Conservation (phyloP, 2,797 vertebrate genomes). For the Triplophysa bombifrons region DNA sequence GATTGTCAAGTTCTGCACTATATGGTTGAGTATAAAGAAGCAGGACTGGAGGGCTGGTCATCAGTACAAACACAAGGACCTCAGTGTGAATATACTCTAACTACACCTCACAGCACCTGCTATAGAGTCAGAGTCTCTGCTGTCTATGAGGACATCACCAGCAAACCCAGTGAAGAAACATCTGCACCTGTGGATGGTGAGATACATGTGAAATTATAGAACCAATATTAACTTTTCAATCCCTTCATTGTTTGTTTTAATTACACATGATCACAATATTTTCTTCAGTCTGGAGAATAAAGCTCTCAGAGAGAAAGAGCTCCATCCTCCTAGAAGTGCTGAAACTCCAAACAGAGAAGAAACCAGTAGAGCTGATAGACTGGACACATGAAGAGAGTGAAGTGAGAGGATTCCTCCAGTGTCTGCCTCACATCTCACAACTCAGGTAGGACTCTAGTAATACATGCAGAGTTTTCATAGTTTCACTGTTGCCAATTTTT, state of each 20-base stretch:
- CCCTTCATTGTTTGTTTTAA: background rate
- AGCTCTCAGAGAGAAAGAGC: background rate
- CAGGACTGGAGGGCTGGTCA: conserved; percentile 46
- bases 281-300: conserved; percentile 27
- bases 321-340: too few species aligned
- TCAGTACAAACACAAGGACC: conserved; percentile 33
- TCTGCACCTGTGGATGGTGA: conserved; percentile 27
- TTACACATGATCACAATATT: background rate
- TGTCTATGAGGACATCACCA: conserved; percentile 35
- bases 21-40: conserved; percentile 44
- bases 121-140: conserved; percentile 49
- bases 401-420: conserved; percentile 18
- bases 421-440: too few species aligned
- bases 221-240: too few species aligned
- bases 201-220: too few species aligned
- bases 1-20: conserved; percentile 27
- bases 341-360: too few species aligned
- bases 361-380: background rate
- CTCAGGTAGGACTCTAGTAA: too few species aligned
- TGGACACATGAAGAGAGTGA: conserved; percentile 49
- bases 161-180: conserved; percentile 40
- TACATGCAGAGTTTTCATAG: too few species aligned
- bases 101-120: conserved; percentile 14
- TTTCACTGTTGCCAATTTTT: too few species aligned
- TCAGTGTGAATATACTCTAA: conserved; percentile 33